Base-by-base conservation (phyloP, 2,797 vertebrate species). In the Lerista edwardsae region DNA sequence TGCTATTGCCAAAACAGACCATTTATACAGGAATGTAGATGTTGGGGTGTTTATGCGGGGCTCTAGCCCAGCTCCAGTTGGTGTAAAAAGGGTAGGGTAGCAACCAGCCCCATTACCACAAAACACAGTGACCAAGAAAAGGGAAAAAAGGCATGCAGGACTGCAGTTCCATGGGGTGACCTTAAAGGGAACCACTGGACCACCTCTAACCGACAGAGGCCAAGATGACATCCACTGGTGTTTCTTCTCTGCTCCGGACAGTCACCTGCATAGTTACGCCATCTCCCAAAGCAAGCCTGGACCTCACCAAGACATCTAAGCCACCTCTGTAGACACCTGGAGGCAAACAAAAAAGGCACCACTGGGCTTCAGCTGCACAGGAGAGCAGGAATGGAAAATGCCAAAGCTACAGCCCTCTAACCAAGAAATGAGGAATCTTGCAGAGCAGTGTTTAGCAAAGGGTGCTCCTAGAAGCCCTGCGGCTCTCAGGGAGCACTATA, bases 201-300 rank as follows among this genome's bases (percentile, higher is more conserved):
- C 4, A 47, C 73, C 2, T 87, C 95, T 95, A 99, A 75, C 98
- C 98, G 39, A 99, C 98, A 0, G 98, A 97, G 27, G 98, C 98
- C 86, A 99, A 94, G 94, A 99, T 97, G 90, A 99, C 96, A n/a
- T 99, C 98, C 0, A 97, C 98, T 0, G 98, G 96, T 0, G 95
- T 97, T 93, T 98, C 97, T 3, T 98, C 98, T 12, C 92, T 92
- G 92, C 98, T 98, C 87, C 98, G 97, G 11, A 99, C 98, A 0
- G 98, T 99, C 95, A 99, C 98, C 94, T 99, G 98, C 98, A 99
- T 99, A 88, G 98, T 99, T 73, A 99, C 98, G 0, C 98, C 98
- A 1, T 99, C 98, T 0, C 97, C 97, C 68, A 99, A 94, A 0
- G 98, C 98, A 25, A 99, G 97, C 64, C 97, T 97, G 74, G 98